Evolutionary conservation across 2,113 vertebrate genomes (phyloP).

Genomic region (Sinocyclocheilus rhinocerous): DNA sequence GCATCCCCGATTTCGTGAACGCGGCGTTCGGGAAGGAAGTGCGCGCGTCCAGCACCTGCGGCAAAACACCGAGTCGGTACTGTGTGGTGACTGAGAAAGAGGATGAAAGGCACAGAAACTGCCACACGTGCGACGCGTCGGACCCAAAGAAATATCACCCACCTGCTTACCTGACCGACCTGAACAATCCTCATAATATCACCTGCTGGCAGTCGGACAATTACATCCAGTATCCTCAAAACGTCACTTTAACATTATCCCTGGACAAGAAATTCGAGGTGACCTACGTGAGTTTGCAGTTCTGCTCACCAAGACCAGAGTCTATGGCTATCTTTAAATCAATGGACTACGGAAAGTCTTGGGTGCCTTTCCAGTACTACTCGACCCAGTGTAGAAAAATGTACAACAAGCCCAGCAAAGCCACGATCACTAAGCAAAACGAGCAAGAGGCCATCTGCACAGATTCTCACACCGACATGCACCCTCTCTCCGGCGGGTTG

Average conservation of each 20-base stretch:
- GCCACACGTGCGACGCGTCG: conserved; percentile 92
- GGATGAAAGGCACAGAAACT: conserved; percentile 85
- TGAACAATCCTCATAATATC: conserved; percentile 98
- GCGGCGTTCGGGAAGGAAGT: conserved; percentile 97
- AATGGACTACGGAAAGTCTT: conserved; percentile 97
- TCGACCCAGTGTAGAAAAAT: conserved; percentile 96
- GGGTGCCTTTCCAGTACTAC: conserved; percentile 97
- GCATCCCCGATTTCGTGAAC: conserved; percentile 98
- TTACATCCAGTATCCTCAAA: conserved; percentile 90
- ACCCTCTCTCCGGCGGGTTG: conserved; percentile 90
- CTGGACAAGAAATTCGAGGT: conserved; percentile 98
- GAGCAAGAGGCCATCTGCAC: conserved; percentile 98
- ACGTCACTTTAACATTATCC: conserved; percentile 91
- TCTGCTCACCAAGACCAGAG: conserved; percentile 94
- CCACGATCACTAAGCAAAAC: conserved; percentile 94
- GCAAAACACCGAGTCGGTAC: conserved; percentile 83
- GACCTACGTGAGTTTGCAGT: conserved; percentile 97
- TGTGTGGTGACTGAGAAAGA: conserved; percentile 91
- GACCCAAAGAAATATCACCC: conserved; percentile 89
- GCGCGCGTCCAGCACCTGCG: conserved; percentile 93
- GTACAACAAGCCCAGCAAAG: conserved; percentile 91
- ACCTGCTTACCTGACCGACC: conserved; percentile 88
- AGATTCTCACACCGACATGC: conserved; percentile 90
- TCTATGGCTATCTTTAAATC: conserved; percentile 84
- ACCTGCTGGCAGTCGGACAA: conserved; percentile 99